Conservation (phyloP, 2,888 invertebrate genomes). For the Xestobium rufovillosum region DNA sequence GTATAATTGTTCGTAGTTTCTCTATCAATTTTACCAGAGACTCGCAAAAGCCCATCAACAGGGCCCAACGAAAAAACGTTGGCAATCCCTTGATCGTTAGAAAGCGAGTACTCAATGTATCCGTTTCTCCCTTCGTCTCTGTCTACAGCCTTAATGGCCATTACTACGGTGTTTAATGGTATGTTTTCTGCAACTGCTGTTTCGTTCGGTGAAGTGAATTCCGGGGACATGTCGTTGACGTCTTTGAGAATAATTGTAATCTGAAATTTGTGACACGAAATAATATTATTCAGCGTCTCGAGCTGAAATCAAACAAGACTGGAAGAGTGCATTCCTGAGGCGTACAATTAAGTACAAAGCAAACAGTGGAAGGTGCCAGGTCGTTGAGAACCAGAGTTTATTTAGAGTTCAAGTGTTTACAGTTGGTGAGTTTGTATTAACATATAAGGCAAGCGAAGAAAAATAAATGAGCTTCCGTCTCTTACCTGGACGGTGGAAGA, state of each 20-base stretch:
- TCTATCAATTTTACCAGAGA: slow-evolving; percentile 80
- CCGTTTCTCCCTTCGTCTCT: slow-evolving; percentile 88
- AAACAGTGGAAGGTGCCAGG: slow-evolving; percentile 19
- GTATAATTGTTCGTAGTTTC: slow-evolving; percentile 70
- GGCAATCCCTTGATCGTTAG: slow-evolving; percentile 56
- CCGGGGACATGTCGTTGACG: slow-evolving; percentile 87
- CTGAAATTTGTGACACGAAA: slow-evolving; percentile 44
- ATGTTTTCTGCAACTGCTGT: slow-evolving; percentile 80
- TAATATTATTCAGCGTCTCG: neutral
- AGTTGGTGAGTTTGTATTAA: slow-evolving; percentile 2
- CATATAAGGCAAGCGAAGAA: neutral
- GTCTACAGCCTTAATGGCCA: slow-evolving; percentile 83
- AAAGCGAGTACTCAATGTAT: slow-evolving; percentile 73
- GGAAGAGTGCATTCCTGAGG: neutral
- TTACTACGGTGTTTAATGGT: slow-evolving; percentile 76
- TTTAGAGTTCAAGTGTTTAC: slow-evolving; percentile 3
- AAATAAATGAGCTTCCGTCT: slow-evolving; percentile 8
- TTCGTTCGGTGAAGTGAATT: slow-evolving; percentile 72
- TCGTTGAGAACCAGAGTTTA: slow-evolving; percentile 21
- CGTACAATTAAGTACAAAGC: neutral
- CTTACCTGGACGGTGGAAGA: slow-evolving; percentile 81
- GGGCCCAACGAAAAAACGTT: slow-evolving; percentile 74
- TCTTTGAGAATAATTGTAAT: slow-evolving; percentile 82
- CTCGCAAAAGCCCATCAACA: slow-evolving; percentile 79
- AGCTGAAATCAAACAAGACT: neutral